A percentile compares a stretch with the other conserved stretches of the same genome.
Conservation (phyloP, 2,888 invertebrate genomes). For the Rhamphomyia laevipes region DNA sequence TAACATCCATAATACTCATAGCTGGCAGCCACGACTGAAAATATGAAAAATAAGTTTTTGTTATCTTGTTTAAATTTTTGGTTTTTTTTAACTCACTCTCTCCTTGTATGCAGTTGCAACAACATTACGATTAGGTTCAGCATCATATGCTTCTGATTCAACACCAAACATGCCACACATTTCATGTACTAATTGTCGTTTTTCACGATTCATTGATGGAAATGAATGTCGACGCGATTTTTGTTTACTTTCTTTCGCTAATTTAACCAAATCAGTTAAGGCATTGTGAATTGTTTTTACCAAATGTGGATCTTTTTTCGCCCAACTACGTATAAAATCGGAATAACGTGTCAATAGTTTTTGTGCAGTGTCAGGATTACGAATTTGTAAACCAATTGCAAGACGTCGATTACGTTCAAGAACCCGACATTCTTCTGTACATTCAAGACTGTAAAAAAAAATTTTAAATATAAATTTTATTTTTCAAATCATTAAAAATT, state of each 20-base stretch:
- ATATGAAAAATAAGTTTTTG: not conserved
- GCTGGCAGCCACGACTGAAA: slow-evolving; percentile 79
- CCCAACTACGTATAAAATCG: slow-evolving; percentile 72
- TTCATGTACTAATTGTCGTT: slow-evolving; percentile 86
- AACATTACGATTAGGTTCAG: slow-evolving; percentile 89
- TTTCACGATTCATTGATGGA: slow-evolving; percentile 86
- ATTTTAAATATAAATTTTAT: slow-evolving; percentile 6
- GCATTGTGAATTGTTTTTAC: slow-evolving; percentile 73
- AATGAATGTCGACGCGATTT: slow-evolving; percentile 77
- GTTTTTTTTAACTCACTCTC: slow-evolving; percentile 42
- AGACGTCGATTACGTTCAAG: slow-evolving; percentile 79
- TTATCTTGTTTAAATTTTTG: not conserved
- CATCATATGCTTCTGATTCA: slow-evolving; percentile 87
- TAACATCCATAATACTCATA: slow-evolving; percentile 68
- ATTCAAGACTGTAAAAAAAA: slow-evolving; percentile 57
- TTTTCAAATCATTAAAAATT: not conserved
- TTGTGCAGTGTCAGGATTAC: slow-evolving; percentile 65
- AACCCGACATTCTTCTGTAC: slow-evolving; percentile 83
- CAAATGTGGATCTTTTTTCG: slow-evolving; percentile 67
- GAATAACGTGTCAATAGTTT: slow-evolving; percentile 77
- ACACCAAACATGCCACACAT: slow-evolving; percentile 91
- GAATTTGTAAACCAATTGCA: slow-evolving; percentile 84
- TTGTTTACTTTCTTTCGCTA: slow-evolving; percentile 79
- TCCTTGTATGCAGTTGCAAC: slow-evolving; percentile 80
- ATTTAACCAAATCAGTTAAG: slow-evolving; percentile 71